Base-by-base conservation (phyloP, 2,888 invertebrate genomes). In the Tholera decimalis region DNA sequence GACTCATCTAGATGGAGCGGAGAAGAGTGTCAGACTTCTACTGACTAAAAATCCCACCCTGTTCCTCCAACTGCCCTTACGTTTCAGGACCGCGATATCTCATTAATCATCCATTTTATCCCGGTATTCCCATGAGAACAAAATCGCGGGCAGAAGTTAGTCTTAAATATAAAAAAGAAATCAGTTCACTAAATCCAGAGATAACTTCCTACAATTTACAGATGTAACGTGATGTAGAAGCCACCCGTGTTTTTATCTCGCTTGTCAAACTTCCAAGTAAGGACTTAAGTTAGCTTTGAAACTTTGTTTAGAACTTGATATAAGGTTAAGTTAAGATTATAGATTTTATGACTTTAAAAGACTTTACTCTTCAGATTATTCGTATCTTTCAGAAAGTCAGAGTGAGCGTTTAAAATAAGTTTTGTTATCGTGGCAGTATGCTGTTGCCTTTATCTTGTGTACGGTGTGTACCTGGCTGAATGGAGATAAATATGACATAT, bases 241-340 rank as follows among this genome's bases (percentile, higher is more conserved):
- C 46, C 41, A 28, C 44, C 71, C 64, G 37, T 56, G 77, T 71
- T 74, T 76, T 74, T 71, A 74, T 74, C 73, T 71, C 20, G 41
- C 57, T 50, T 71, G 65, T 71, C 59, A 65, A 74, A 76, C 72
- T 74, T 60, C 54, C 44, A 71, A 71, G 77, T 57, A 60, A 76
- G 54, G 76, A 57, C 65, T 70, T 74, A 74, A 56, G 39, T 73
- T 64, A 54, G 65, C 77, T 65, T 56, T 43, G 11, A 57, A 74
- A 74, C 72, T 65, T 65, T 65, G 54, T 65, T 70, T 54, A 46
- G n/a, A 74, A 71, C 59, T 76, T 76, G 30, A 37, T 53, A 65
- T 57, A 70, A 73, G 76, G 64, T 76, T 71, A 58, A 70, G 49
- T 53, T 56, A 53, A 75, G 76, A 73, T 76, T 73, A 74, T 74